phyloP scores from a whole-genome alignment of 2,888 invertebrate genomes.

The Chrysolina oricalcia region DNA sequence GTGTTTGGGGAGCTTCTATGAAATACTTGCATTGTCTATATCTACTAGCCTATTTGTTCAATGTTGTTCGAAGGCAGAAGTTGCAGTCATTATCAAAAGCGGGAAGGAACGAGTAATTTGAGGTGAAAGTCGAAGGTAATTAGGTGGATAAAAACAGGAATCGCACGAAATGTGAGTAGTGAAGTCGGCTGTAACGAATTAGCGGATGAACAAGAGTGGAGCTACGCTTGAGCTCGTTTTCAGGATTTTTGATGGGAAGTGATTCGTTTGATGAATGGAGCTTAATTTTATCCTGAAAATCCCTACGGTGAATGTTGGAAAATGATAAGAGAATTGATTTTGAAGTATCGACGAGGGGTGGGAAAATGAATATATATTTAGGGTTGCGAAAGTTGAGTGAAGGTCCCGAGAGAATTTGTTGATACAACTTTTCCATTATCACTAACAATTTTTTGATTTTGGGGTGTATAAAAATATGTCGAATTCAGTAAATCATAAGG shows the following conservation, averaged over 20 bases:
- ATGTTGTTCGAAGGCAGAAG: not conserved
- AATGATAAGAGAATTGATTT: not conserved
- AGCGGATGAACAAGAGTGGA: not conserved
- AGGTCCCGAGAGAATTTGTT: too few species aligned
- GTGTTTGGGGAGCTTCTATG: too few species aligned
- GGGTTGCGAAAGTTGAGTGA: not conserved
- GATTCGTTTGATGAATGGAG: not conserved
- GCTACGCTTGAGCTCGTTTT: not conserved
- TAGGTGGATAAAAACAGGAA: not conserved
- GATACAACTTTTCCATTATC: too few species aligned
- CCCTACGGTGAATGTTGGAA: not conserved
- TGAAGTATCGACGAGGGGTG: not conserved
- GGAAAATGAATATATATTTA: not conserved
- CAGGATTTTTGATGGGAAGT: not conserved
- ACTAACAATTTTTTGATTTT: too few species aligned
- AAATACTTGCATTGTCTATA: too few species aligned
- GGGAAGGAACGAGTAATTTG: not conserved
- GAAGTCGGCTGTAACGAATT: not conserved
- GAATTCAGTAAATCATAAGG: too few species aligned
- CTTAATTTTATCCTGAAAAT: not conserved
- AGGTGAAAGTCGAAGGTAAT: not conserved
- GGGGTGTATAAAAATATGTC: not conserved
- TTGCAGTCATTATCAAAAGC: not conserved
- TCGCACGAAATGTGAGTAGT: not conserved
- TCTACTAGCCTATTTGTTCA: too few species aligned